phyloP scores from a whole-genome alignment of 2,888 invertebrate species.

The Carabus problematicus region DNA sequence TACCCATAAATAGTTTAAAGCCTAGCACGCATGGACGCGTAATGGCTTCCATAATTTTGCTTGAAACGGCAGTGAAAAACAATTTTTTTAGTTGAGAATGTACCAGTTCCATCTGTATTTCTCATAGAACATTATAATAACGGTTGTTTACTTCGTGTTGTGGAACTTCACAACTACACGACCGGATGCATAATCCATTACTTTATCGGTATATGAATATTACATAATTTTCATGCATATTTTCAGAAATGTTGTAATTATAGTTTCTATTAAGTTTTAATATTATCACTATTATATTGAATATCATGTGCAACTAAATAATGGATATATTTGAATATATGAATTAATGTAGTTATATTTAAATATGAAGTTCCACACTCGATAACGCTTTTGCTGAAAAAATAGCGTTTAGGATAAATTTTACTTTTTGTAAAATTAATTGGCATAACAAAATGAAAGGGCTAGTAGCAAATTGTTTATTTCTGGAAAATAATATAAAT shows the following conservation, averaged over 20 bases:
- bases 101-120: constrained; percentile 13
- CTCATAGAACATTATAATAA: constrained; percentile 8
- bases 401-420: constrained; percentile 3
- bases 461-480: too few species aligned
- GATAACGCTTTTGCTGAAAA: constrained; percentile 21
- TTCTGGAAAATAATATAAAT: too few species aligned
- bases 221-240: too few species aligned
- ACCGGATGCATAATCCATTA: too few species aligned
- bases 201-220: too few species aligned
- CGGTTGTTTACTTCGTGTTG: constrained; percentile 20
- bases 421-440: constrained; percentile 14
- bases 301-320: too few species aligned
- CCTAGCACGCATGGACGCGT: constrained; percentile 23
- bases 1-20: constrained; percentile 18
- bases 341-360: too few species aligned
- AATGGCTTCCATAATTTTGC: constrained; percentile 27
- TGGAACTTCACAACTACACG: constrained; percentile 16
- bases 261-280: too few species aligned
- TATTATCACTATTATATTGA: too few species aligned
- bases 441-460: constrained; percentile 8
- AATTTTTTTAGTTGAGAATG: constrained; percentile 6
- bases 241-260: too few species aligned
- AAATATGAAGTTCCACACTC: constrained; percentile 24
- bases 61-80: constrained; percentile 12
- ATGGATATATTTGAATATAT: too few species aligned